Evolutionary conservation across 2,797 vertebrate species (phyloP).

Genomic region (Tinamus major): DNA sequence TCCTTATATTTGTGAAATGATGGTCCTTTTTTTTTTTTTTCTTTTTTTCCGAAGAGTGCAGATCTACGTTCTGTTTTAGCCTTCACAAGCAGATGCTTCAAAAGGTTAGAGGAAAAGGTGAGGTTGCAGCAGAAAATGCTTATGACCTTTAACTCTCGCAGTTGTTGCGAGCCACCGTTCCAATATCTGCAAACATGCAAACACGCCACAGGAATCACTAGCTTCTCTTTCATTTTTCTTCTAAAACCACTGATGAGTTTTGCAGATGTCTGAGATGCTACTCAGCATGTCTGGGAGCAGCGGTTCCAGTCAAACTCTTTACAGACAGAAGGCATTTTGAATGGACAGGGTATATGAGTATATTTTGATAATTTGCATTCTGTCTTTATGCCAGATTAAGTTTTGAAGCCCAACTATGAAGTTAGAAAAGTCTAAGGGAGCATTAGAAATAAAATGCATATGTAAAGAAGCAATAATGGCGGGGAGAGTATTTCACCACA

Average conservation of each 20-base stretch:
- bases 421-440: background rate
- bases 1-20: background rate
- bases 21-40: background rate
- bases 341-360: background rate
- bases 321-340: background rate
- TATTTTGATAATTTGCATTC: background rate
- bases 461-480: background rate
- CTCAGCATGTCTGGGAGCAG: background rate
- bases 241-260: background rate
- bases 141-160: background rate
- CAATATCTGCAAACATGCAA: background rate
- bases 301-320: background rate
- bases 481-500: background rate
- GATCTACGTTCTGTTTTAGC: background rate
- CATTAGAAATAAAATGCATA: background rate
- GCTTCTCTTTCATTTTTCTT: background rate
- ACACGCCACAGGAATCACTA: background rate
- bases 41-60: background rate
- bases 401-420: background rate
- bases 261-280: background rate
- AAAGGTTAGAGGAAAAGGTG: background rate
- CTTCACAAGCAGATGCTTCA: background rate
- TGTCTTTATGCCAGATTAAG: background rate
- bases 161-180: background rate
- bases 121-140: background rate